Percentiles rank a stretch among this genome's conserved stretches.
Conservation (phyloP, 92 coral and sea anemone genomes). For the Palythoa heliodiscus region DNA sequence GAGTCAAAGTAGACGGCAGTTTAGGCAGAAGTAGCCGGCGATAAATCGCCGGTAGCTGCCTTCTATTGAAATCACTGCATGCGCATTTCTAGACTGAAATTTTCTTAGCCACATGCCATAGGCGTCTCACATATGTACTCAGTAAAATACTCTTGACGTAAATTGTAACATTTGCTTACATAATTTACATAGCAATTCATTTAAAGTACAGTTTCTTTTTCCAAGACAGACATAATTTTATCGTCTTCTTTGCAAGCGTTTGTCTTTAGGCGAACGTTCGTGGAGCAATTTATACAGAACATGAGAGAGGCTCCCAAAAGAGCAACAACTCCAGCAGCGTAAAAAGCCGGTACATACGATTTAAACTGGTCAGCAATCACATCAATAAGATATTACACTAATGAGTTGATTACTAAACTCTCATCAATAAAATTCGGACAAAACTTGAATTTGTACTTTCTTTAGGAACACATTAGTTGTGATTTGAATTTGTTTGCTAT, state of each 20-base stretch:
- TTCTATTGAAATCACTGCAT: no score
- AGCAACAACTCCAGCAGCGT: constrained; percentile 7
- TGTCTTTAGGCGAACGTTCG: background rate
- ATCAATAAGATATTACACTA: background rate
- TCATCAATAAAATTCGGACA: background rate
- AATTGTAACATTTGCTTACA: no score
- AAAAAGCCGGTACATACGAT: constrained; percentile 7
- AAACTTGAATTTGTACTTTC: background rate
- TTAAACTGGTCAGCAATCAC: background rate
- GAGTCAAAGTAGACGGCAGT: no score
- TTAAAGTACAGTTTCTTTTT: constrained; percentile 8
- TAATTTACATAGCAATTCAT: background rate
- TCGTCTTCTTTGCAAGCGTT: background rate
- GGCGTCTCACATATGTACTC: no score
- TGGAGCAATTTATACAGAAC: constrained; percentile 1
- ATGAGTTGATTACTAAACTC: background rate
- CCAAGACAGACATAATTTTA: background rate
- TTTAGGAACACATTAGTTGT: no score
- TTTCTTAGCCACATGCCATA: no score
- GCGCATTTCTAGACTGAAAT: no score
- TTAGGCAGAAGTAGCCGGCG: no score
- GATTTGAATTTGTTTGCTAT: no score
- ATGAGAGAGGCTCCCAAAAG: constrained; percentile 22
- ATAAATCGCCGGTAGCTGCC: no score
- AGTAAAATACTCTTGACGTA: no score